Percentiles rank a stretch among this genome's conserved stretches.
These are phyloP conservation scores for Perizoma affinitatum DNA, from an alignment of 2,888 invertebrate genomes.

Conservation along the genomic window DNA sequence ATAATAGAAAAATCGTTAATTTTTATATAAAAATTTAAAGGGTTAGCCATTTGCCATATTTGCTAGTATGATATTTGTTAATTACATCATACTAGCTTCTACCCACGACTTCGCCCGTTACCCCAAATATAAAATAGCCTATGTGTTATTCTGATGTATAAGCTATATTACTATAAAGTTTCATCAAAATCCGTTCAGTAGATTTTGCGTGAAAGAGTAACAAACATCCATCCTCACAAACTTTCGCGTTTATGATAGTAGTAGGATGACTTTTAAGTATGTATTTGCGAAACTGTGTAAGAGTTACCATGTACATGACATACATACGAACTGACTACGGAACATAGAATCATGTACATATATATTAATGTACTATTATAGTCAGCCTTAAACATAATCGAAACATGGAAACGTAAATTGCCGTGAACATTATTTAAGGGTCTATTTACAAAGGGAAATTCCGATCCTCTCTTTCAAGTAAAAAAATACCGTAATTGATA, in stretches of 20 bases:
- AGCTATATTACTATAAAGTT: too few relatives aligned
- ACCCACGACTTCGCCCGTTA: too few relatives aligned
- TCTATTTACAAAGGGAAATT: slow-evolving; percentile 15
- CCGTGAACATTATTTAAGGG: slow-evolving; percentile 37
- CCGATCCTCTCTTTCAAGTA: slow-evolving; percentile 7
- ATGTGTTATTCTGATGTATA: too few relatives aligned
- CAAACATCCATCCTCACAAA: too few relatives aligned
- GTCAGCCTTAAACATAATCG: slow-evolving; percentile 15
- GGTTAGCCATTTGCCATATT: neutral
- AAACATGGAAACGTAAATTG: slow-evolving; percentile 31
- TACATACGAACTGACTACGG: slow-evolving; percentile 2
- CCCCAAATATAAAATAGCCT: too few relatives aligned
- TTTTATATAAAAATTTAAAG: too few relatives aligned
- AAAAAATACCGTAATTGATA: slow-evolving; percentile 8
- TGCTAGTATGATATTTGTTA: neutral
- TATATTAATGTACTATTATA: slow-evolving; percentile 3
- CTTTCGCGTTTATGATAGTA: too few relatives aligned
- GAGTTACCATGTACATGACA: slow-evolving; percentile 7
- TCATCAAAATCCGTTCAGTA: too few relatives aligned
- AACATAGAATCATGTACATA: slow-evolving; percentile 28
- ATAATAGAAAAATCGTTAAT: too few relatives aligned
- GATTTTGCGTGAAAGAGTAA: too few relatives aligned
- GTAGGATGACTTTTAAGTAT: neutral
- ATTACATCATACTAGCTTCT: neutral
- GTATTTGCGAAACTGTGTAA: neutral